Evolutionary conservation across 2,797 vertebrate genomes (phyloP).

Genomic region (Lepidocolaptes lacrymiger): DNA sequence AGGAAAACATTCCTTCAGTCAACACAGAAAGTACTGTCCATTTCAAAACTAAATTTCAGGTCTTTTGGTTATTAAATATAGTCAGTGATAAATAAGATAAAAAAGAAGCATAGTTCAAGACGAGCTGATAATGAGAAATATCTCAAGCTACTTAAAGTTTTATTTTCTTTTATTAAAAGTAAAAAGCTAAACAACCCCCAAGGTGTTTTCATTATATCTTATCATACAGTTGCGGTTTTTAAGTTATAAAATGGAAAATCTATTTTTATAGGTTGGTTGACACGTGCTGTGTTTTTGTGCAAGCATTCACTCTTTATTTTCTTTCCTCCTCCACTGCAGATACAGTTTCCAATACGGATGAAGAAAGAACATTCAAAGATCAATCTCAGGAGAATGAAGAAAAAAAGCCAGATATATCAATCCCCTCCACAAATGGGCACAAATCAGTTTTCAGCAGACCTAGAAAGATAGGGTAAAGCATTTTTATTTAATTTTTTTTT

Average conservation of each 20-base stretch:
- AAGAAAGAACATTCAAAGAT: constrained; percentile 55
- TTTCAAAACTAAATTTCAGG: neutral
- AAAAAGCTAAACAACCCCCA: neutral
- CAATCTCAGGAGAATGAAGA: constrained; percentile 41
- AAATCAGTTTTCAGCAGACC: constrained; percentile 72
- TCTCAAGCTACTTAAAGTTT: neutral
- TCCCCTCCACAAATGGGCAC: constrained; percentile 72
- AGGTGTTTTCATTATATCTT: neutral
- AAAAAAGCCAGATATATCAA: constrained; percentile 68
- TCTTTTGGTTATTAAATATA: neutral
- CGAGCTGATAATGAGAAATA: neutral
- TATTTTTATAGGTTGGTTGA: neutral
- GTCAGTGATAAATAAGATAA: neutral
- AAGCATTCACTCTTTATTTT: neutral
- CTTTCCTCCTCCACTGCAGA: neutral
- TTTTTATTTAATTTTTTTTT: neutral
- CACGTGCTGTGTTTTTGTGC: neutral
- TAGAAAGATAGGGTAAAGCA: constrained; percentile 85
- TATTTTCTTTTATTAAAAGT: neutral
- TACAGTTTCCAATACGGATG: neutral
- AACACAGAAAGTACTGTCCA: neutral
- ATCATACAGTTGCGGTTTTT: neutral
- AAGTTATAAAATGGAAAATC: neutral
- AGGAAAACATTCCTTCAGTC: neutral
- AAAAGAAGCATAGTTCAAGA: neutral